phyloP scores from a whole-genome alignment of 2,113 vertebrate species.

The Platycercus adscitus region DNA sequence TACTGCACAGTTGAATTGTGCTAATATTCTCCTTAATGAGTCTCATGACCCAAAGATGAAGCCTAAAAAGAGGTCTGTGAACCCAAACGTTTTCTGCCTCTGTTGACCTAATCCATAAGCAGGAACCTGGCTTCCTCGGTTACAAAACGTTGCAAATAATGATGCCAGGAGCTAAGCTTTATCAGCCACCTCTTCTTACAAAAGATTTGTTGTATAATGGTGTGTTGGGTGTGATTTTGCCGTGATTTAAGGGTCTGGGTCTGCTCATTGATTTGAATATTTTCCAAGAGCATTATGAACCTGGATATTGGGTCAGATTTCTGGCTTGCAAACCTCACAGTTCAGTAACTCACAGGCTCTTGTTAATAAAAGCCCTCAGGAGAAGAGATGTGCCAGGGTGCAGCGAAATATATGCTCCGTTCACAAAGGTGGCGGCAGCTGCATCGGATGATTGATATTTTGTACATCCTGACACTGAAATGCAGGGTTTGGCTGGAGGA shows the following conservation, averaged over 20 bases:
- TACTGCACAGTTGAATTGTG: neutral
- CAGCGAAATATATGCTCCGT: conserved; percentile 46
- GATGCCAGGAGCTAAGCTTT: conserved; percentile 57
- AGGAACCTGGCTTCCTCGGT: conserved; percentile 38
- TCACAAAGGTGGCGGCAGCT: neutral
- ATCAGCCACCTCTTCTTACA: conserved; percentile 56
- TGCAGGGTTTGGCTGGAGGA: neutral
- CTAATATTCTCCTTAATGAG: neutral
- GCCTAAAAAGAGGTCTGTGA: neutral
- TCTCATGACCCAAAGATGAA: neutral
- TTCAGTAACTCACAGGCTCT: conserved; percentile 50
- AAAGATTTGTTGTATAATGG: conserved; percentile 54
- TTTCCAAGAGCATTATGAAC: conserved; percentile 48
- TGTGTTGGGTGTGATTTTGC: neutral
- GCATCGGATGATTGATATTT: conserved; percentile 22
- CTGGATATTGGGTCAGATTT: conserved; percentile 32
- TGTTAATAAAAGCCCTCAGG: conserved; percentile 51
- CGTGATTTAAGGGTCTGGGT: conserved; percentile 43
- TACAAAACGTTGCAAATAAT: conserved; percentile 55
- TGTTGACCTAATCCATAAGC: neutral
- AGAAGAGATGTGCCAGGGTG: conserved; percentile 22
- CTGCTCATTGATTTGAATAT: conserved; percentile 21
- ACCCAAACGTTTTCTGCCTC: neutral
- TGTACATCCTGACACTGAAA: conserved; percentile 35
- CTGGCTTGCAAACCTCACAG: conserved; percentile 15